Percentiles rank a stretch among this genome's conserved stretches.
Evolutionary conservation across 2,797 vertebrate genomes (phyloP).

Genomic region (Eptatretus atami): DNA sequence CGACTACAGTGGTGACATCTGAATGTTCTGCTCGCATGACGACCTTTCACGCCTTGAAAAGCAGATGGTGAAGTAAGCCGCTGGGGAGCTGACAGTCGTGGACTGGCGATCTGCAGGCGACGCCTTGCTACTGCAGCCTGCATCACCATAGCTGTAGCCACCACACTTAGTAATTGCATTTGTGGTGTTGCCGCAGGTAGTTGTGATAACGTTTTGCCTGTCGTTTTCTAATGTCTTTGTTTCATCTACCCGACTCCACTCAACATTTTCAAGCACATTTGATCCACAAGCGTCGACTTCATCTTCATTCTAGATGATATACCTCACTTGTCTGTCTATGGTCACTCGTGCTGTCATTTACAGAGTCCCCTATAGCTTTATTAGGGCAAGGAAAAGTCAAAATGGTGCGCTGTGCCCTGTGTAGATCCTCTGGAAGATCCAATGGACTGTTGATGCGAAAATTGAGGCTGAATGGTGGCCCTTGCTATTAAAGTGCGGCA

Average conservation of each 20-base stretch:
- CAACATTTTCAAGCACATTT: too few species aligned
- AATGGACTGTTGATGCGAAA: slow-evolving; percentile 24
- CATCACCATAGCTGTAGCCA: slow-evolving; percentile 35
- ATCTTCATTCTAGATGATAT: too few species aligned
- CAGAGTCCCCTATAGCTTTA: too few species aligned
- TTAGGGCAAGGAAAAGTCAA: too few species aligned
- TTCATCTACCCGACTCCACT: too few species aligned
- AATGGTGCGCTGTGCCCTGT: too few species aligned
- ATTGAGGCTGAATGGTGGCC: slow-evolving; percentile 73
- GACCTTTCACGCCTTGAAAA: slow-evolving; percentile 22
- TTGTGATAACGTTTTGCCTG: slow-evolving; percentile 10
- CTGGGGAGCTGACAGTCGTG: slow-evolving; percentile 49
- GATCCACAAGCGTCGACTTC: too few species aligned
- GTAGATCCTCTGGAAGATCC: too few species aligned
- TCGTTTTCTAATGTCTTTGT: too few species aligned
- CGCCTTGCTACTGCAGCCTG: slow-evolving; percentile 33
- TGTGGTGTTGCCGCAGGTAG: slow-evolving; percentile 44
- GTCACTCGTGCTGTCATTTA: too few species aligned
- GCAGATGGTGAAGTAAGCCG: slow-evolving; percentile 24
- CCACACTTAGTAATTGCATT: slow-evolving; percentile 51
- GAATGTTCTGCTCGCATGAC: slow-evolving; percentile 65
- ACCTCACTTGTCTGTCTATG: too few species aligned
- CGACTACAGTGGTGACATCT: slow-evolving; percentile 56
- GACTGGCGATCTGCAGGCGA: slow-evolving; percentile 27
- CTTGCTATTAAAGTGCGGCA: slow-evolving; percentile 88